Evolutionary conservation across 2,797 vertebrate genomes (phyloP).

Genomic region (Spinus pinus): DNA sequence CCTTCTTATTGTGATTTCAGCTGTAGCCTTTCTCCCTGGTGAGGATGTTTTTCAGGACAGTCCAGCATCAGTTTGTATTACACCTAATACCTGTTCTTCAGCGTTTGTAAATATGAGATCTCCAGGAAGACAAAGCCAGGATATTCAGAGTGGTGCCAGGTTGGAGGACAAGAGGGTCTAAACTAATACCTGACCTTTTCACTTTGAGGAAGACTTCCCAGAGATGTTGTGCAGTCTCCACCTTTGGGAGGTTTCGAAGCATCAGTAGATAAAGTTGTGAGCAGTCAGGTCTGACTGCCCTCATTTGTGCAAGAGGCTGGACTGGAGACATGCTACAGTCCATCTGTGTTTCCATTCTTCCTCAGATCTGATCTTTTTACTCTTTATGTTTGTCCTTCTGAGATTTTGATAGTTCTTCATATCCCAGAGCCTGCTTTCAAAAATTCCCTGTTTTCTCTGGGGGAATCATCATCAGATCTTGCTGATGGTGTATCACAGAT

Average conservation of each 20-base stretch:
- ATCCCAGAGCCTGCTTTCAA: background rate
- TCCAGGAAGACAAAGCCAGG: background rate
- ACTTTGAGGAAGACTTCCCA: background rate
- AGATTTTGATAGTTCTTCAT: background rate
- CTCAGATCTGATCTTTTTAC: background rate
- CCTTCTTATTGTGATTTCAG: background rate
- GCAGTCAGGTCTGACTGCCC: background rate
- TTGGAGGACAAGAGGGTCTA: background rate
- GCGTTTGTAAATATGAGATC: background rate
- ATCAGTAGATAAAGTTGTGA: background rate
- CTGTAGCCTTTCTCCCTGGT: background rate
- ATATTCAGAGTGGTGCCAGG: background rate
- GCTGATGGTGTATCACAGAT: background rate
- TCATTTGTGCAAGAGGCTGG: background rate
- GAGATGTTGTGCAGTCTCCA: background rate
- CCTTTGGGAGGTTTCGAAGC: background rate
- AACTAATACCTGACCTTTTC: background rate
- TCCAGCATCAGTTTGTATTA: background rate
- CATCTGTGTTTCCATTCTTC: background rate
- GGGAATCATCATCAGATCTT: background rate
- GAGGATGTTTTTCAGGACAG: background rate
- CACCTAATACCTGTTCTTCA: background rate
- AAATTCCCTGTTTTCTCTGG: background rate
- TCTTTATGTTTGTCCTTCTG: background rate
- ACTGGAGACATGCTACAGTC: background rate